Percentiles rank a stretch among this genome's conserved stretches.
Evolutionary conservation across 2,888 invertebrate species (phyloP).

Genomic region (Tyria jacobaeae): DNA sequence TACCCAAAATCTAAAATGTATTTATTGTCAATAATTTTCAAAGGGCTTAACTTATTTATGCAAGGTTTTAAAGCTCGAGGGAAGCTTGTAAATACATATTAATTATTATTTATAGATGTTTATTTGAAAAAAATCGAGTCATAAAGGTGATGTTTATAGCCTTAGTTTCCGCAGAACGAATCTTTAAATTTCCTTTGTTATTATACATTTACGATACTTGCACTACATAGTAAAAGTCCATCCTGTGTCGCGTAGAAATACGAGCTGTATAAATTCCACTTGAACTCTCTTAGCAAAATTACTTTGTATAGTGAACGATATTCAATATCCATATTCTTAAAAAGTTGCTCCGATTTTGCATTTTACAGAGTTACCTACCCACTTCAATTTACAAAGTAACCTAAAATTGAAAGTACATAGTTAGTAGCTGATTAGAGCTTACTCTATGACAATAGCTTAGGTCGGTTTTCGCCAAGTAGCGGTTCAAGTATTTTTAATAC

Average conservation of each 20-base stretch:
- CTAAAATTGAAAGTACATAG: no score
- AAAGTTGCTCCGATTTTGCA: background rate
- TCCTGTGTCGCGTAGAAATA: slow-evolving; percentile 11
- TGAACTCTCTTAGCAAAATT: slow-evolving; percentile 10
- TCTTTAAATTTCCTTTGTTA: background rate
- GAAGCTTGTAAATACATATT: no score
- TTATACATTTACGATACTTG: background rate
- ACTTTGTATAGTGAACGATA: slow-evolving; percentile 21
- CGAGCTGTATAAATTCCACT: slow-evolving; percentile 20
- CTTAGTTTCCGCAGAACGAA: background rate
- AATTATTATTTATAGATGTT: background rate
- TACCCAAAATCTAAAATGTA: no score
- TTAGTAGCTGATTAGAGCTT: no score
- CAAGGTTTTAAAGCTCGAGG: no score
- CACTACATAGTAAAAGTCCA: slow-evolving; percentile 1
- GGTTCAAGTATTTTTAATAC: no score
- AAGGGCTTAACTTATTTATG: no score
- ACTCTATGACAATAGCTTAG: no score
- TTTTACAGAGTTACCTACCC: background rate
- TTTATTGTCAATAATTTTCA: no score
- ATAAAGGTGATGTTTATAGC: background rate
- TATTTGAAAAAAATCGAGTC: background rate
- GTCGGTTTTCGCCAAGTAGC: no score
- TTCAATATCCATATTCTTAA: background rate
- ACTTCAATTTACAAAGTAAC: no score